A percentile compares a stretch with the other conserved stretches of the same genome.
Conservation (phyloP, 1,140 invertebrate genomes). For the Trinorchestia longiramus region DNA sequence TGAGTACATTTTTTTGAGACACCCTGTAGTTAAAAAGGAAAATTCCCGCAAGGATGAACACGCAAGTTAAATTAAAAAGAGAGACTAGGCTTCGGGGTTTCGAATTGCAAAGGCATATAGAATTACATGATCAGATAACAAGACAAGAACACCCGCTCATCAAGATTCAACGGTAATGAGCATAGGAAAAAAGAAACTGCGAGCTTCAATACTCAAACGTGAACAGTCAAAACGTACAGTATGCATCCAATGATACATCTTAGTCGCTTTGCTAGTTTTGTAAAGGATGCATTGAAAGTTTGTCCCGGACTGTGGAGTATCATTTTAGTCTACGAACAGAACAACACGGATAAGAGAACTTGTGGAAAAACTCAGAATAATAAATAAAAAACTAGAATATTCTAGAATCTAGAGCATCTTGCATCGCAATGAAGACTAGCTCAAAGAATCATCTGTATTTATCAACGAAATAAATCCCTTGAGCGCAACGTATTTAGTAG, state of each 20-base stretch:
- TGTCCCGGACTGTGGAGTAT: neutral
- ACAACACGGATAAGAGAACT: too few species aligned
- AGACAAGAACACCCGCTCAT: neutral
- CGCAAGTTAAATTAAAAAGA: neutral
- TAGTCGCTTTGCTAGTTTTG: neutral
- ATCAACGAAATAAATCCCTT: neutral
- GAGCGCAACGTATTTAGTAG: neutral
- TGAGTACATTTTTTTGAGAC: too few species aligned
- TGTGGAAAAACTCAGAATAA: too few species aligned
- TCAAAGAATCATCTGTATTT: neutral
- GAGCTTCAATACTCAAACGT: neutral
- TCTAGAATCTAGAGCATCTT: neutral
- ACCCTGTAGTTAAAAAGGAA: neutral
- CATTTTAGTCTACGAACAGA: neutral
- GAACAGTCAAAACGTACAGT: neutral
- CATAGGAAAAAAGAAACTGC: neutral
- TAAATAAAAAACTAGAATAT: neutral
- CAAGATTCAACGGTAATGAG: neutral
- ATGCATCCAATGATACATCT: neutral
- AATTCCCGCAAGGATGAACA: neutral
- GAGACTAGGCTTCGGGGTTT: neutral
- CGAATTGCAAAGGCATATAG: neutral
- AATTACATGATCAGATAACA: neutral
- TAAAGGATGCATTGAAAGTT: neutral
- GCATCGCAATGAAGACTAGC: neutral